These are phyloP conservation scores for Jacana jacana DNA, from an alignment of 2,113 vertebrate species.

Conservation along the genomic window DNA sequence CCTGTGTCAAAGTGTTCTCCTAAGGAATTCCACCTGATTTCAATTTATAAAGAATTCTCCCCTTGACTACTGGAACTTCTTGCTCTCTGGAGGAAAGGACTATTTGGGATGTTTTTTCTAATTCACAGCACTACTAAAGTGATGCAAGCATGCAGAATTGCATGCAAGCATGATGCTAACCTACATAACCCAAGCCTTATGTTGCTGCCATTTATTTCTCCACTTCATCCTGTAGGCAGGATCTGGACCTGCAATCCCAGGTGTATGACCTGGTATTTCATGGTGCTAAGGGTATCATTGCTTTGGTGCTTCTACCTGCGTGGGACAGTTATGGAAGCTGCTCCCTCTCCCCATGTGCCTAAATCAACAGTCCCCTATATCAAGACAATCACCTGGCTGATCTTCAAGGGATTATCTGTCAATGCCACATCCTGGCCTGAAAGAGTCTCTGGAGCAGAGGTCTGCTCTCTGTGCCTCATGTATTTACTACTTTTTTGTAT, in stretches of 20 bases:
- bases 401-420: neutral
- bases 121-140: neutral
- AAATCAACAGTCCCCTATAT: neutral
- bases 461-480: neutral
- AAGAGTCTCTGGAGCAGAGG: neutral
- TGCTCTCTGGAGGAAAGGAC: neutral
- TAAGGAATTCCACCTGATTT: neutral
- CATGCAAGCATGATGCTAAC: neutral
- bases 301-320: neutral
- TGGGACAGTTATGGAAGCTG: neutral
- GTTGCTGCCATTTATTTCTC: neutral
- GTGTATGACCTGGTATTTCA: neutral
- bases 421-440: neutral
- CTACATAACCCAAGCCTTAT: rapidly evolving
- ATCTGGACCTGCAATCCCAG: neutral
- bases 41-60: neutral
- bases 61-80: neutral
- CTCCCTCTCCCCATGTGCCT: neutral
- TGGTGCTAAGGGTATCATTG: neutral
- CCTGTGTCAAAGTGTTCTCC: neutral
- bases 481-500: neutral
- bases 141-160: no score
- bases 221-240: neutral
- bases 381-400: neutral
- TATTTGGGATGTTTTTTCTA: neutral